phyloP scores from a whole-genome alignment of 2,113 vertebrate genomes.

The Ctenodactylus gundi region DNA sequence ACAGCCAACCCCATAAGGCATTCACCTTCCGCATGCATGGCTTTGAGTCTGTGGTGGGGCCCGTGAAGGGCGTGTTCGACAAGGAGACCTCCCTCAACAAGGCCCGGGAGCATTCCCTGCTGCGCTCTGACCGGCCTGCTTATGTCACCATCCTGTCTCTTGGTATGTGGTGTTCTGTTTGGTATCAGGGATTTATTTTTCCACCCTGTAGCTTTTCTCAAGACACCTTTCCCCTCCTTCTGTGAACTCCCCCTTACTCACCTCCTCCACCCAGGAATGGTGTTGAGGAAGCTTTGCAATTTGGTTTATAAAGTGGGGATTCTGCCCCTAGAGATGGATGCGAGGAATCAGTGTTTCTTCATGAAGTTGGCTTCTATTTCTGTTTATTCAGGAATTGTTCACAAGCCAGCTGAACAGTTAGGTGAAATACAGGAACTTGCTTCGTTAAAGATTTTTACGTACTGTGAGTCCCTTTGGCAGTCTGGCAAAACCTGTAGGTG shows the following conservation, averaged over 20 bases:
- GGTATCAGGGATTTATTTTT: neutral
- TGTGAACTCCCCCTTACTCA: neutral
- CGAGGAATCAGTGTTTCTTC: neutral
- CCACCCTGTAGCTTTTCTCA: neutral
- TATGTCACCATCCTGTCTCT: conserved; percentile 98
- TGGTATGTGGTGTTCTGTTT: conserved; percentile 84
- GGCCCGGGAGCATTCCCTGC: conserved; percentile 96
- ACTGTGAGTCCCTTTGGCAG: neutral
- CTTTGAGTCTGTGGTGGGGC: conserved; percentile 97
- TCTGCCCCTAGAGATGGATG: neutral
- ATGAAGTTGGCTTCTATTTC: neutral
- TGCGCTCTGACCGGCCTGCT: conserved; percentile 95
- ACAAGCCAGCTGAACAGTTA: neutral
- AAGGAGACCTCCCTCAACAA: conserved; percentile 99
- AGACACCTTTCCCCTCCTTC: neutral
- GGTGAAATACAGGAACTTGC: neutral
- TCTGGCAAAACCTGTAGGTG: neutral
- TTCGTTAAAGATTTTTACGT: neutral
- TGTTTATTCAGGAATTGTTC: neutral
- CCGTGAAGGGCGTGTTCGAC: conserved; percentile 98
- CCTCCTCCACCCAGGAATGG: no score
- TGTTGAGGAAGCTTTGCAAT: neutral
- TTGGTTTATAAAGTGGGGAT: neutral
- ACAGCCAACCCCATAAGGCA: conserved; percentile 98
- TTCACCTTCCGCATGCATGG: conserved; percentile 98